phyloP scores from a whole-genome alignment of 2,888 invertebrate species.

The Himalopsyche anomala region DNA sequence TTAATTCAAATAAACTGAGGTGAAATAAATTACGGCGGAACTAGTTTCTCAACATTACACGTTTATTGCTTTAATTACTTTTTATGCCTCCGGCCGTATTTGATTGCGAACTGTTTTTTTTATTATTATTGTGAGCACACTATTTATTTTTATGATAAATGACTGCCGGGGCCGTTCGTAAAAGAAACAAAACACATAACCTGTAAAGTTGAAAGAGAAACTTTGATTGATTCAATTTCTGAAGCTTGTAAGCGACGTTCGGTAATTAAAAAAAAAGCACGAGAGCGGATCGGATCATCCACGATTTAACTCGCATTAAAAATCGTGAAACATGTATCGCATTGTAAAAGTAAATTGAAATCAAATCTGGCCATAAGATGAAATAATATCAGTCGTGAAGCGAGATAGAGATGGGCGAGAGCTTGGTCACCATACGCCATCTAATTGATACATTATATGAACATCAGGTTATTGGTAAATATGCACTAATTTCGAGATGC shows the following conservation, averaged over 20 bases:
- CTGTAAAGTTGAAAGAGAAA: constrained; percentile 6
- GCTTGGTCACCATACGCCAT: too few relatives aligned
- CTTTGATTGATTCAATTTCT: constrained; percentile 39
- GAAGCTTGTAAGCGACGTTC: constrained; percentile 16
- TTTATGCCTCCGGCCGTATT: constrained; percentile 49
- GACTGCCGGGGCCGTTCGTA: constrained; percentile 1
- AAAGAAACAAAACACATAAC: constrained; percentile 15
- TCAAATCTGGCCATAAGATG: too few relatives aligned
- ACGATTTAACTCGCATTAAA: neutral
- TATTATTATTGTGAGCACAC: neutral
- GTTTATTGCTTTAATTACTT: constrained; percentile 61
- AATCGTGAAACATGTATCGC: neutral
- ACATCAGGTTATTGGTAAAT: too few relatives aligned
- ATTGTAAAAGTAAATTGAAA: too few relatives aligned
- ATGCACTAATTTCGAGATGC: too few relatives aligned
- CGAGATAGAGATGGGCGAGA: too few relatives aligned
- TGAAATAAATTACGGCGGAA: constrained; percentile 49
- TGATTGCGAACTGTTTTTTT: constrained; percentile 32
- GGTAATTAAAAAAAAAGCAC: neutral
- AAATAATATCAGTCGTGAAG: too few relatives aligned
- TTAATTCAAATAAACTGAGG: constrained; percentile 59
- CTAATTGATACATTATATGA: too few relatives aligned
- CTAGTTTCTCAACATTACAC: constrained; percentile 49
- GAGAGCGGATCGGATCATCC: neutral
- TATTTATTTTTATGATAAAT: constrained; percentile 36